phyloP scores from a whole-genome alignment of 2,888 invertebrate genomes.

The Erebia ligea region DNA sequence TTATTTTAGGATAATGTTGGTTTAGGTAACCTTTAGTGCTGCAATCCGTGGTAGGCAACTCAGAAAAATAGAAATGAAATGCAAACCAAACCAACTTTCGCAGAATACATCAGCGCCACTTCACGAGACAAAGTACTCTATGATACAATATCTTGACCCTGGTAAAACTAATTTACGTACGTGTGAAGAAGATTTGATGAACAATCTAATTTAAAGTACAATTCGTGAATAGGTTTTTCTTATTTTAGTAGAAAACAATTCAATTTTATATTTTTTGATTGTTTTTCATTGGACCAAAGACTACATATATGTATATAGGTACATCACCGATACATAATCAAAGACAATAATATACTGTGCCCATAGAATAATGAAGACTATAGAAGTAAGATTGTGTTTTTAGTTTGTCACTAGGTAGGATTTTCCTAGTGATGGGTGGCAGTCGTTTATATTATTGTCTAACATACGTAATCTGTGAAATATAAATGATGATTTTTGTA shows the following conservation, averaged over 20 bases:
- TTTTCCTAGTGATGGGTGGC: no score
- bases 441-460: no score
- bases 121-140: conserved; percentile 41
- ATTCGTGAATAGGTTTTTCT: no score
- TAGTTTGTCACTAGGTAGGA: no score
- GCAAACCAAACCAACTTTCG: conserved; percentile 36
- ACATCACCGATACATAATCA: no score
- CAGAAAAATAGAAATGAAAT: conserved; percentile 28
- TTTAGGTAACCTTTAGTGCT: neutral
- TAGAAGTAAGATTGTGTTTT: no score
- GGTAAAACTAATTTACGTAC: conserved; percentile 13
- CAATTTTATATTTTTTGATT: neutral
- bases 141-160: conserved; percentile 16
- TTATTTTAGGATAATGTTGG: neutral
- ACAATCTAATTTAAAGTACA: neutral
- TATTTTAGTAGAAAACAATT: conserved; percentile 1
- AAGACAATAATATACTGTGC: no score
- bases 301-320: no score
- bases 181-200: conserved; percentile 2
- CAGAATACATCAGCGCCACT: conserved; percentile 46
- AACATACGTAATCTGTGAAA: no score
- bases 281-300: conserved; percentile 6
- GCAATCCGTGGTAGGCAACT: conserved; percentile 34
- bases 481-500: no score
- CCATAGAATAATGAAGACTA: no score